phyloP scores from a whole-genome alignment of 92 coral and sea anemone genomes.

The Diadumene lineata region DNA sequence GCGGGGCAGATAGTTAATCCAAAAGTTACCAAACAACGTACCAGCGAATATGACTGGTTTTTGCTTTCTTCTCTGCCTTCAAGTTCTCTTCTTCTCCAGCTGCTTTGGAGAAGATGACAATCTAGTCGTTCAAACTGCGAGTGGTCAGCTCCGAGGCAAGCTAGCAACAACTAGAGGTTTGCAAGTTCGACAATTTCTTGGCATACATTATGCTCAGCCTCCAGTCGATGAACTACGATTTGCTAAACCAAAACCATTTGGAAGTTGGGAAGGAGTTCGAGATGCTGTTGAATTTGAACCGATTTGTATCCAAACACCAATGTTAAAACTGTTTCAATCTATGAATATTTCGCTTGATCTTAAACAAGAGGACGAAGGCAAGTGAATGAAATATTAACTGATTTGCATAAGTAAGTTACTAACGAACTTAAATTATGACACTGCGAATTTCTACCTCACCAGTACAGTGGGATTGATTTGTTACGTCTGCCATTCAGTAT shows the following conservation, averaged over 20 bases:
- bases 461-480: no score
- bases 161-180: neutral
- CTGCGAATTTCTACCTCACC: no score
- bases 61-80: neutral
- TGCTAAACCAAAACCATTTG: slow-evolving; percentile 7
- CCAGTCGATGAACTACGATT: neutral
- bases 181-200: slow-evolving; percentile 7
- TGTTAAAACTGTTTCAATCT: neutral
- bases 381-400: no score
- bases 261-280: slow-evolving; percentile 7
- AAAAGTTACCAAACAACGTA: no score
- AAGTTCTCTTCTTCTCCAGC: neutral
- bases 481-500: no score
- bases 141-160: neutral
- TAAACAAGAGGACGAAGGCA: neutral
- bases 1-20: no score
- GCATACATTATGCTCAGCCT: slow-evolving; percentile 6
- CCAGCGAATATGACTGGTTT: neutral
- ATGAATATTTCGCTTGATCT: neutral
- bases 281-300: slow-evolving; percentile 10
- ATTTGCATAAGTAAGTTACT: no score
- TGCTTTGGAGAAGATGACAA: neutral
- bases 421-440: no score
- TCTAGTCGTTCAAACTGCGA: slow-evolving; percentile 3
- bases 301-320: neutral